Conservation (phyloP, 2,888 invertebrate species). For the Operophtera brumata region DNA sequence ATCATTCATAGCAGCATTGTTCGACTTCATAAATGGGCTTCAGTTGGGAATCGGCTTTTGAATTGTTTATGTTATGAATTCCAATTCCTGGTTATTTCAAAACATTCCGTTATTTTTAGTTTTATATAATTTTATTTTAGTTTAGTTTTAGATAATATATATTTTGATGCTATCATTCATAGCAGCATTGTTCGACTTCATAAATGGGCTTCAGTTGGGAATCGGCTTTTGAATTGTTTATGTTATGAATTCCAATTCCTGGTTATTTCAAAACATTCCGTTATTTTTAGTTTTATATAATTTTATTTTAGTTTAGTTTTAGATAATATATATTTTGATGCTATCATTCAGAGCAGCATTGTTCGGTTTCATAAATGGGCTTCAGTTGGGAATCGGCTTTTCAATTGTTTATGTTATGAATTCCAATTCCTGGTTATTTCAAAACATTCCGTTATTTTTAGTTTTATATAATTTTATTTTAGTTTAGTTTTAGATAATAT, state of each 20-base stretch:
- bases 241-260: conserved; percentile 17
- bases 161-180: conserved; percentile 14
- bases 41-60: conserved; percentile 16
- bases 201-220: conserved; percentile 6
- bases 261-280: conserved; percentile 7
- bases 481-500: no score
- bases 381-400: conserved; percentile 14
- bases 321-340: no score
- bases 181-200: conserved; percentile 15
- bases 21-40: conserved; percentile 7
- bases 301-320: no score
- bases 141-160: no score
- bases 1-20: conserved; percentile 19
- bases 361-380: conserved; percentile 11
- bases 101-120: no score
- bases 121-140: no score
- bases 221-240: conserved; percentile 16
- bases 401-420: conserved; percentile 17
- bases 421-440: conserved; percentile 13
- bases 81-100: conserved; percentile 7
- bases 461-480: no score
- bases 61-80: conserved; percentile 21
- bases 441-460: no score
- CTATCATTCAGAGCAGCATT: conserved; percentile 17
- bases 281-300: no score